Base-by-base conservation (phyloP, 1,140 invertebrate genomes). In the Cyphomyrmex costatus region DNA sequence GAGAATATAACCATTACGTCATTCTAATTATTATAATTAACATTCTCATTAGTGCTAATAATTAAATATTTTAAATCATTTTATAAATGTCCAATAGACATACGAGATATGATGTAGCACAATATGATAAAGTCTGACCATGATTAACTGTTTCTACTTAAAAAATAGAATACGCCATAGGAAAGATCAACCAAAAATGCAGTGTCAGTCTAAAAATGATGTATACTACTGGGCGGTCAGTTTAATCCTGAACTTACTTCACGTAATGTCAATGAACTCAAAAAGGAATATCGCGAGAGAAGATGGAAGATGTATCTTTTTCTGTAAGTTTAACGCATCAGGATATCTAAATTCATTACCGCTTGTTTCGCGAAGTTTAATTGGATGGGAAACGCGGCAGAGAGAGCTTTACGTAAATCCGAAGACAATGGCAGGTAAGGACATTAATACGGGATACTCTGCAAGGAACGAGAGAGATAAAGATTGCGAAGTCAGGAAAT, bases 341-440 rank as follows among this genome's bases (percentile, higher is more conserved):
- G 82, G 85, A 90, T 91, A 90, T 90, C 87, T 90, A 90, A 89
- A 90, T 92, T 92, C 90, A 86, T 92, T 92, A 89, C 58, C 84
- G 87, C 30, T 84, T 90, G 87, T 90, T 92, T 89, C 88, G 80
- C 85, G 27, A 92, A 92, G 87, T 92, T 92, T 92, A 92, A 92
- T 92, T 92, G 90, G 89, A 92, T 89, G 85, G 85, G 85, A 86
- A 86, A 84, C 87, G 85, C 60, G 36, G 27, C 53, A 61, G 36
- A 24, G 36, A 24, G 27, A 49, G 42, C 27, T 90, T 58, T 73
- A 77, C 87, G 88, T 85, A 46, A 65, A 85, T 24, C 58, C 16
- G 49, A 83, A 42, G 36, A 74, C 58, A 77, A 77, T 60, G 42
- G 65, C 42, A n/a, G 53, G n/a, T 33, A 30, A 56, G 51, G 49